Evolutionary conservation across 2,888 invertebrate species (phyloP).

Genomic region (Thereva nobilitata): DNA sequence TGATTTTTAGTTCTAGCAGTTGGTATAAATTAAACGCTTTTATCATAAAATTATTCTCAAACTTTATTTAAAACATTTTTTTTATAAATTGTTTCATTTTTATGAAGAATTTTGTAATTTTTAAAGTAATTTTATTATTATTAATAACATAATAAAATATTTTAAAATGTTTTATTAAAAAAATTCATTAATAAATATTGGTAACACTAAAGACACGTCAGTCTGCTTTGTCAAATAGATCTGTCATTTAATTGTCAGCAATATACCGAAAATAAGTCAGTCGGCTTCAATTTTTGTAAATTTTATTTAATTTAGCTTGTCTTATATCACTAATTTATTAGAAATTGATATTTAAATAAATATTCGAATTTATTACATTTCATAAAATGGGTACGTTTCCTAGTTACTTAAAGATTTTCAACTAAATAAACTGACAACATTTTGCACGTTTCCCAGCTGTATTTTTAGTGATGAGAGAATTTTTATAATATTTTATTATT

Average conservation of each 20-base stretch:
- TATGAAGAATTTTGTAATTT: too few relatives aligned
- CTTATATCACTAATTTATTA: slow-evolving; percentile 7
- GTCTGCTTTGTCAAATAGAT: neutral
- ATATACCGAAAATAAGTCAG: slow-evolving; percentile 7
- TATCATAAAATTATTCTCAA: too few relatives aligned
- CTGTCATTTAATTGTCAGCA: slow-evolving; percentile 28
- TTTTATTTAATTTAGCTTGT: slow-evolving; percentile 9
- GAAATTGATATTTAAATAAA: slow-evolving; percentile 7
- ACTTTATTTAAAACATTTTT: neutral
- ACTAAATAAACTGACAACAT: neutral
- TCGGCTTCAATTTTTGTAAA: slow-evolving; percentile 11
- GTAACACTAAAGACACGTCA: slow-evolving; percentile 25
- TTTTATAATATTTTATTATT: slow-evolving; percentile 31
- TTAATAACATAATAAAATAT: too few relatives aligned
- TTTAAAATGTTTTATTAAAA: neutral
- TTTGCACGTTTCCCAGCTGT: slow-evolving; percentile 20
- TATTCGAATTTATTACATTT: slow-evolving; percentile 9
- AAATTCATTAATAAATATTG: neutral
- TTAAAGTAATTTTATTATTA: too few relatives aligned
- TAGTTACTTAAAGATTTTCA: neutral
- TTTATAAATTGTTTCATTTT: neutral
- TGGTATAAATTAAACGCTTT: too few relatives aligned
- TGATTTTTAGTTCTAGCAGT: neutral
- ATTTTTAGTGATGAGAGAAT: neutral
- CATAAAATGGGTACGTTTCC: slow-evolving; percentile 16